Conservation (phyloP, 2,113 vertebrate species). For the Gracilinanus agilis region DNA sequence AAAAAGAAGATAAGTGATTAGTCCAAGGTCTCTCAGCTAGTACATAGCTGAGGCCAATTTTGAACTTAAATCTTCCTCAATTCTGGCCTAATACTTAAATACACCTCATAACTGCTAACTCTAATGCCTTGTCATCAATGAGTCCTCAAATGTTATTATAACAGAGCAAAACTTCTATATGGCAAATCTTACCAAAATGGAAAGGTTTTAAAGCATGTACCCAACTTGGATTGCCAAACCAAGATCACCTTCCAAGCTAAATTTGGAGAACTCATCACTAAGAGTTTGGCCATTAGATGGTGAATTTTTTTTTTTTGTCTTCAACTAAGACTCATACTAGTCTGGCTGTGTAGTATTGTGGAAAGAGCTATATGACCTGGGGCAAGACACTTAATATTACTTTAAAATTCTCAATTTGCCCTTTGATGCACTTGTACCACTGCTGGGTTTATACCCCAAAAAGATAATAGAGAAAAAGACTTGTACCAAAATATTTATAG, state of each 20-base stretch:
- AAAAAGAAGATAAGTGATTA: too few relatives aligned
- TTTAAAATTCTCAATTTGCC: too few relatives aligned
- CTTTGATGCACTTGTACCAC: too few relatives aligned
- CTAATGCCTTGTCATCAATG: not conserved
- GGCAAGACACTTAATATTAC: not conserved
- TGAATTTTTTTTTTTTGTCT: not conserved
- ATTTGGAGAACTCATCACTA: not conserved
- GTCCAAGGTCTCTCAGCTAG: not conserved
- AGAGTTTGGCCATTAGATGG: not conserved
- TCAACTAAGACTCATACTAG: not conserved
- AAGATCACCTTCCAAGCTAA: not conserved
- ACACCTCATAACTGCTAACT: not conserved
- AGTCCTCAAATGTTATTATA: not conserved
- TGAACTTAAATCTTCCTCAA: not conserved
- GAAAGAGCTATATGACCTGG: not conserved
- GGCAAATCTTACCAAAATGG: not conserved
- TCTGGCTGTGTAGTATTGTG: fast-evolving
- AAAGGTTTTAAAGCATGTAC: not conserved
- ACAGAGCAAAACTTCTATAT: not conserved
- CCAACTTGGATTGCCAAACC: not conserved
- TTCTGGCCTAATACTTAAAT: not conserved
- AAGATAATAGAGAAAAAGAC: too few relatives aligned
- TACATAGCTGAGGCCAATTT: not conserved
- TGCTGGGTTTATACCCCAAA: too few relatives aligned
- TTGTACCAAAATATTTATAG: too few relatives aligned